Conservation (phyloP, 2,113 vertebrate genomes). For the Phaethon lepturus region DNA sequence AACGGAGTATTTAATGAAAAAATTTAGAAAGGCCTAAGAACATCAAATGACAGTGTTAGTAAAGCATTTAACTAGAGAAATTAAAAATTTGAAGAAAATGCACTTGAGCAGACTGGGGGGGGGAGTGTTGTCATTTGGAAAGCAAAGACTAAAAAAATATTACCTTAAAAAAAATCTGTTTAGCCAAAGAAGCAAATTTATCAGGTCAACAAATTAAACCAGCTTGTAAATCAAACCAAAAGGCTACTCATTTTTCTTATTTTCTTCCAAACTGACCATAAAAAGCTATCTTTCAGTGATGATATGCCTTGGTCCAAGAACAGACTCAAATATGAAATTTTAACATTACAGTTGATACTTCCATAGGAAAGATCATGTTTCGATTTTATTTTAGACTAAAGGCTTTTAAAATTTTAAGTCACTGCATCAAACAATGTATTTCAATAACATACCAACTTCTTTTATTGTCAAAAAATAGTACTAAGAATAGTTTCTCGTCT, state of each 20-base stretch:
- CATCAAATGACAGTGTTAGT: background rate
- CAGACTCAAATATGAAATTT: background rate
- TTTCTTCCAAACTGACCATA: background rate
- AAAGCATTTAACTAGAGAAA: background rate
- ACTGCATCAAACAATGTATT: background rate
- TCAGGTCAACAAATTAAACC: background rate
- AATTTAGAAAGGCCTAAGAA: background rate
- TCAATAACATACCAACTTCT: slow-evolving; percentile 90
- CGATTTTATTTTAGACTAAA: background rate
- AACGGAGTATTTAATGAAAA: background rate
- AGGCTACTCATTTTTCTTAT: background rate
- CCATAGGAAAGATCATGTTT: background rate
- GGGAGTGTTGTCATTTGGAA: background rate
- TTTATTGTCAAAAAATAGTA: slow-evolving; percentile 98
- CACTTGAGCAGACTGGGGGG: background rate
- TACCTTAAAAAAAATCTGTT: background rate
- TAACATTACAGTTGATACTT: background rate
- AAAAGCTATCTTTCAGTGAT: background rate
- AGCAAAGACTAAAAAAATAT: background rate
- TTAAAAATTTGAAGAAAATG: background rate
- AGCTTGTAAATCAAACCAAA: background rate
- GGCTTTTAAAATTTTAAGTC: background rate
- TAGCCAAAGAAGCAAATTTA: background rate
- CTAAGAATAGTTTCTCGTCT: slow-evolving; percentile 93
- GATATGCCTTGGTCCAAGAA: background rate